These are phyloP conservation scores for Cnemophilus loriae DNA, from an alignment of 2,113 vertebrate species.

Conservation along the genomic window DNA sequence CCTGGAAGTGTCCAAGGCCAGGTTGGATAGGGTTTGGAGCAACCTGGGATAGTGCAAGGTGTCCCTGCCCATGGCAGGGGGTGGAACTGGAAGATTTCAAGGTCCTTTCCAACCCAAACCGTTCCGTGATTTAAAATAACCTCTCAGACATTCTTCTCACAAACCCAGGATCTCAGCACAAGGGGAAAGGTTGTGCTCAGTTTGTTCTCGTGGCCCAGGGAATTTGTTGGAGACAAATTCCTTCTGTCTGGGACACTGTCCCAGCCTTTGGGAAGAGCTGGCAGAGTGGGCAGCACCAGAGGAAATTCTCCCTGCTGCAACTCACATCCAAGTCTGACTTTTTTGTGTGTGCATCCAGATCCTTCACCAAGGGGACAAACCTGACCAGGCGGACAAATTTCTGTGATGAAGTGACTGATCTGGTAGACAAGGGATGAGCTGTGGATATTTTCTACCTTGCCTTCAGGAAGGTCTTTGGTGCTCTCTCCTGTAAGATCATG, in stretches of 20 bases:
- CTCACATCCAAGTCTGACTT: rapidly evolving
- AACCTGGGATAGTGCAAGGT: background rate
- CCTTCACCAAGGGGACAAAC: background rate
- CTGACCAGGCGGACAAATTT: background rate
- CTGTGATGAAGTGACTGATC: background rate
- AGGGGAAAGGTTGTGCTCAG: background rate
- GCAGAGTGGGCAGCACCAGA: background rate
- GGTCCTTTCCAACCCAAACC: background rate
- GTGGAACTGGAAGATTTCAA: background rate
- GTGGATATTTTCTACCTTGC: background rate
- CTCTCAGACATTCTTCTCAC: background rate
- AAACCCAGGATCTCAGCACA: background rate
- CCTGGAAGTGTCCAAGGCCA: background rate
- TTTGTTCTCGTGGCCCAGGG: background rate
- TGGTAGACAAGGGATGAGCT: background rate
- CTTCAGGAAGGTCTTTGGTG: background rate
- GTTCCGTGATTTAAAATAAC: background rate
- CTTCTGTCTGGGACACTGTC: background rate
- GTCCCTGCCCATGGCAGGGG: background rate
- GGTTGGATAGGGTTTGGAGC: rapidly evolving
- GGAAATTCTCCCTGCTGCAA: background rate
- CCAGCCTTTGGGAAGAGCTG: background rate
- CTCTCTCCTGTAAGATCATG: background rate
- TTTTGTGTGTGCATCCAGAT: background rate
- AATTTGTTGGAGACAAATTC: background rate